Evolutionary conservation across 2,113 vertebrate species (phyloP).

Genomic region (Spea bombifrons): DNA sequence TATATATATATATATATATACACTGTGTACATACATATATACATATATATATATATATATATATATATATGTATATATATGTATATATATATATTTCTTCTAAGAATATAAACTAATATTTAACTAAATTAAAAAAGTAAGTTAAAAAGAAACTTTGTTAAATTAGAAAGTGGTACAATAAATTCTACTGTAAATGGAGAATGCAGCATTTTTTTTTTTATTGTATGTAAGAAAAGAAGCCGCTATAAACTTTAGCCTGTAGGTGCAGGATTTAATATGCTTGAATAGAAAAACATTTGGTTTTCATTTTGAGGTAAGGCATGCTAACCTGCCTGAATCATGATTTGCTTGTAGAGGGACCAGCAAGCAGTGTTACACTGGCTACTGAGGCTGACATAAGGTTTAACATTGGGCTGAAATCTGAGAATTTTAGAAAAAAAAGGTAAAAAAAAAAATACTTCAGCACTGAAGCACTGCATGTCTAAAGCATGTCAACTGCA

Average conservation of each 20-base stretch:
- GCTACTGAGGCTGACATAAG: slow-evolving; percentile 30
- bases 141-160: no score
- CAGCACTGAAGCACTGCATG: slow-evolving; percentile 4
- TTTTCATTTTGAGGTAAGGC: slow-evolving; percentile 72
- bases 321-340: slow-evolving; percentile 62
- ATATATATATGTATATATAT: no score
- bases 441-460: background rate
- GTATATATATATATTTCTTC: no score
- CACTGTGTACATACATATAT: no score
- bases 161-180: slow-evolving; percentile 40
- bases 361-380: slow-evolving; percentile 16
- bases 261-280: slow-evolving; percentile 61
- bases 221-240: slow-evolving; percentile 59
- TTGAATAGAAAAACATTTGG: slow-evolving; percentile 73
- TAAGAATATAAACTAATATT: no score
- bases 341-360: slow-evolving; percentile 19
- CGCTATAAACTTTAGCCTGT: slow-evolving; percentile 62
- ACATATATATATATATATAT: background rate
- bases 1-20: no score
- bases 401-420: slow-evolving; percentile 26
- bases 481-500: slow-evolving; percentile 3
- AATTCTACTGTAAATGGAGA: slow-evolving; percentile 48
- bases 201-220: slow-evolving; percentile 46
- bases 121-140: no score
- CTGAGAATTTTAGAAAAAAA: slow-evolving; percentile 27